phyloP scores from a whole-genome alignment of 1,140 invertebrate species.

The Gerris buenoi region DNA sequence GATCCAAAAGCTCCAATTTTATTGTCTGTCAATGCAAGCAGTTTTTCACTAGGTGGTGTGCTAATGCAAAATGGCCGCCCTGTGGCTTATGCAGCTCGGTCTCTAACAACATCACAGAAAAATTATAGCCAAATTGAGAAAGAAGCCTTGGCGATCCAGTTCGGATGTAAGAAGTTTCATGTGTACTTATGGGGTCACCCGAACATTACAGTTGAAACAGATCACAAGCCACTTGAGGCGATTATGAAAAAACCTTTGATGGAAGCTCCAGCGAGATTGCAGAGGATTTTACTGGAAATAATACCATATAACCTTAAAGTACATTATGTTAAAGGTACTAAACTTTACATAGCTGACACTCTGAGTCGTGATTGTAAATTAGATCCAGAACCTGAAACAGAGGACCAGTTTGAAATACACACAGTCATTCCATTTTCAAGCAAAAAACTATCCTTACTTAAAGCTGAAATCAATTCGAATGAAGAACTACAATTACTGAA shows the following conservation, averaged over 20 bases:
- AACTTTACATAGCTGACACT: conserved; percentile 3
- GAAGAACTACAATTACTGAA: background rate
- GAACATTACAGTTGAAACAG: conserved; percentile 26
- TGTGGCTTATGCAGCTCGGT: conserved; percentile 20
- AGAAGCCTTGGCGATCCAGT: conserved; percentile 11
- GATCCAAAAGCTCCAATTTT: conserved; percentile 16
- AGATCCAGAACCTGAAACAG: background rate
- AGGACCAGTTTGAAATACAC: background rate
- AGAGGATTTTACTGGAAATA: conserved; percentile 14
- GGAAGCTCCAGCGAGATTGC: conserved; percentile 25
- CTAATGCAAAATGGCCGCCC: conserved; percentile 25
- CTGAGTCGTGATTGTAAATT: background rate
- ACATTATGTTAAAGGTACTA: conserved; percentile 1
- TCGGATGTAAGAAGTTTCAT: conserved; percentile 25
- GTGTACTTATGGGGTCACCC: conserved; percentile 15
- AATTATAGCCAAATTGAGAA: conserved; percentile 17
- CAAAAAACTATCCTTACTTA: background rate
- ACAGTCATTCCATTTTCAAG: background rate
- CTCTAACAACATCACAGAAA: conserved; percentile 15
- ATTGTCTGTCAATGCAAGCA: conserved; percentile 9
- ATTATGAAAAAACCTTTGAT: conserved; percentile 26
- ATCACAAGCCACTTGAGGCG: conserved; percentile 26
- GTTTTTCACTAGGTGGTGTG: conserved; percentile 24
- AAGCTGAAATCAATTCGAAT: background rate
- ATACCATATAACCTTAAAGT: conserved; percentile 3